Conservation (phyloP, 2,888 invertebrate species). For the Trissonchulus latispiculum region DNA sequence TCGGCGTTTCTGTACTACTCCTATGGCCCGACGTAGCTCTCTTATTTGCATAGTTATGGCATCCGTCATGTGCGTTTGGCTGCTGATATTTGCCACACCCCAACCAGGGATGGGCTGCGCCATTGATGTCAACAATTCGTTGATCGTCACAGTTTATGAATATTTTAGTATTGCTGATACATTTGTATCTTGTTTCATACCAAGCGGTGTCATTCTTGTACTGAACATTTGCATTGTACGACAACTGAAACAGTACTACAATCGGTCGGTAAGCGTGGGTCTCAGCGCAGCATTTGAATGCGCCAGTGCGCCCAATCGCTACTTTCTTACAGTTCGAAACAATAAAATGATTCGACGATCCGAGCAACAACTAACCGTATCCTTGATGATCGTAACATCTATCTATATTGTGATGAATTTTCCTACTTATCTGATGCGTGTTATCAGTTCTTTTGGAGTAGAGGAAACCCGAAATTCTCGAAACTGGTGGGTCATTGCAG, state of each 20-base stretch:
- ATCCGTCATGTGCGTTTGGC: background rate
- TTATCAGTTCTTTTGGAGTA: background rate
- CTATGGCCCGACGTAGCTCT: background rate
- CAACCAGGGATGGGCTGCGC: background rate
- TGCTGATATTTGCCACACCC: slow-evolving; percentile 3
- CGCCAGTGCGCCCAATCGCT: background rate
- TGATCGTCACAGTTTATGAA: background rate
- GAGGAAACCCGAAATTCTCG: background rate
- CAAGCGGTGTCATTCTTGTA: background rate
- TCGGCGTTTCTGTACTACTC: background rate
- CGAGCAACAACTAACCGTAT: slow-evolving; percentile 2
- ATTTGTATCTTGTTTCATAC: background rate
- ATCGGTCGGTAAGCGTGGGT: background rate
- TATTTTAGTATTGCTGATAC: slow-evolving; percentile 1
- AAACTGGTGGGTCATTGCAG: background rate
- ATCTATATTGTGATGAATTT: slow-evolving; percentile 10
- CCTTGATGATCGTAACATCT: slow-evolving; percentile 1
- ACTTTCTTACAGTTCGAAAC: background rate
- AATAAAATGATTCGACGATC: background rate
- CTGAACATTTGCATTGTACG: background rate
- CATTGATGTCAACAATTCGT: background rate
- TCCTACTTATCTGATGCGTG: background rate
- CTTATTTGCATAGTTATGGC: background rate
- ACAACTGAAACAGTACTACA: background rate
- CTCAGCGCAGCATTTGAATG: background rate